Evolutionary conservation across 2,888 invertebrate genomes (phyloP).

Genomic region (Xanthostigma xanthostigma): DNA sequence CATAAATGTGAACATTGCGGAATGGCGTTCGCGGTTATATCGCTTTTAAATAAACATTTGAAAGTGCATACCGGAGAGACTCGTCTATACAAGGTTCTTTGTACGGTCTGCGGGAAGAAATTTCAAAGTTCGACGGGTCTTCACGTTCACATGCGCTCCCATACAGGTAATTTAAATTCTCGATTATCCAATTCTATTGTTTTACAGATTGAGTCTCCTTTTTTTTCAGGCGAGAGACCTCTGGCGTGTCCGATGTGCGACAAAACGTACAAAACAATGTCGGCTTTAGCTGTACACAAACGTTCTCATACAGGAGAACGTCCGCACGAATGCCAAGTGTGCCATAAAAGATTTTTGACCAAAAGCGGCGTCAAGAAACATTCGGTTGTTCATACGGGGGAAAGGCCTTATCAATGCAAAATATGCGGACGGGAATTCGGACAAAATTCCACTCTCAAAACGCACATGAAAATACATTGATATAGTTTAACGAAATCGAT

Average conservation of each 20-base stretch:
- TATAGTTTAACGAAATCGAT: neutral
- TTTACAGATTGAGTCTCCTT: no score
- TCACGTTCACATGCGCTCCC: no score
- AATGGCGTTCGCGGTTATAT: neutral
- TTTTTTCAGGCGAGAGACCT: no score
- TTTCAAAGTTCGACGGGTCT: no score
- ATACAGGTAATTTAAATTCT: no score
- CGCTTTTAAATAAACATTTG: neutral
- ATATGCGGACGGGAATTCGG: no score
- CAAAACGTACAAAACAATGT: no score
- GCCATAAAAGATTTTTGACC: neutral
- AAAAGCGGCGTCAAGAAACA: neutral
- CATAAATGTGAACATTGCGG: neutral
- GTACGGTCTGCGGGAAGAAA: neutral
- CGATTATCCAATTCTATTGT: no score
- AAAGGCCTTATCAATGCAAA: neutral
- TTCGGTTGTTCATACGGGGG: neutral
- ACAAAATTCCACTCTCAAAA: no score
- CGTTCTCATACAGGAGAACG: conserved; percentile 1
- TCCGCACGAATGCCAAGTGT: neutral
- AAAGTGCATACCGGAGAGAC: neutral
- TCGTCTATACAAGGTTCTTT: neutral
- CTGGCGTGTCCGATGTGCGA: no score
- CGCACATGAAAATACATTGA: neutral
- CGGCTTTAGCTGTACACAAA: neutral